Base-by-base conservation (phyloP, 2,888 invertebrate genomes). In the Leptogaster cylindrica region DNA sequence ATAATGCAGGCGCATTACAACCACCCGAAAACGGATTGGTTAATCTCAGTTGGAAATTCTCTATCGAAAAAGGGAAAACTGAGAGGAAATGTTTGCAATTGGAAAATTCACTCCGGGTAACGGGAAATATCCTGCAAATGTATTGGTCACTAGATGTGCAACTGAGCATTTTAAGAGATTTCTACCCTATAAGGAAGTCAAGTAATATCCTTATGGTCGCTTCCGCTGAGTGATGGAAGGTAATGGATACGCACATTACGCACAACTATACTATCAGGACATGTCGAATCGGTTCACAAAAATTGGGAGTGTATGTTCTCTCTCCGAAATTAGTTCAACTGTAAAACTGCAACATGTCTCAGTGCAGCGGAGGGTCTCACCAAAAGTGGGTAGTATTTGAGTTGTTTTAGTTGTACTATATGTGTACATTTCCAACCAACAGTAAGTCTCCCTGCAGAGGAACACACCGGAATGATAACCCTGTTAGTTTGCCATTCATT, bases 11-110 rank as follows among this genome's bases (percentile, higher is more conserved):
- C 55, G 55, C 55, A 55, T 31, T 55, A 28, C n/a, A 18, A 36
- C 18, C 55, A 20, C 36, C 18, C 31, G 18, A 18, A 36, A 31
- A 8, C 31, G n/a, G 55, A 55, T 55, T 55, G 55, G 55, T 39
- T 55, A 23, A 55, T 14, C 55, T 6, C 16, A n/a, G 36, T 14
- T 46, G 18, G 55, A 55, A 31, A 33, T 36, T 23, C 55, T 55
- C 16, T 36, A 36, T 12, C 39, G n/a, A 55, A 36, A 55, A 36
- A 36, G 39, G 36, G 36, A 55, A 36, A 27, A 55, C 36, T 12
- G 55, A 55, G 55, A 55, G 55, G 14, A 31, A 55, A 36, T 55
- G 36, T 55, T 39, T 44, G 61, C 61, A 61, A 61, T 61, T 61
- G 61, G 61, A 61, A 61, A 61, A 61, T 41, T 61, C 41, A 61